Evolutionary conservation across 1,140 invertebrate genomes (phyloP), one percentile per base, ranked within the genome.

Genomic region (Batillaria attramentaria): DNA sequence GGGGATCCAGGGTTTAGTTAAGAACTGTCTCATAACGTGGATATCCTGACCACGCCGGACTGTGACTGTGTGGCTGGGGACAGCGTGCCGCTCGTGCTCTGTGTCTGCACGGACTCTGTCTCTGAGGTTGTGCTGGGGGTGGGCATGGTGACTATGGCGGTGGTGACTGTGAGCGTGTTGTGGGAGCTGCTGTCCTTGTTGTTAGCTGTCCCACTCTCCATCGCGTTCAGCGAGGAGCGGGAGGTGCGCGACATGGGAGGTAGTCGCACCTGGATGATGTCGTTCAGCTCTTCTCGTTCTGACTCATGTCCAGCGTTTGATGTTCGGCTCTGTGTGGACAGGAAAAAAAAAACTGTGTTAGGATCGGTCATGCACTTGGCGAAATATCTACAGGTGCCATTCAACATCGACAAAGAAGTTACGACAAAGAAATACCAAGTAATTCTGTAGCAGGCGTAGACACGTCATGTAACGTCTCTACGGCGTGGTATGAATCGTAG

Each of bases 211-310:
- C 79, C 62, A 28, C 85, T 86, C 60, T 84, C 84, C 31, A 88
- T 81, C 37, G 87, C 87, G 75, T 89, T 89, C n/a, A 89, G 83
- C 78, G 86, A 88, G n/a, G 87, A 86, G 33, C 87, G 84, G 10
- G 90, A 89, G 41, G 88, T 86, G 60, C 88, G 78, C 78, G 89
- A 87, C 31, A 84, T 76, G 28, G 84, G 83, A 46, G 89, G 89
- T 57, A 92, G 84, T 57, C 91, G 87, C 72, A 92, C 91, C 84
- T 92, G 91, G 70, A 92, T 62, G n/a, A n/a, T 91, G 81, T 92
- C 92, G 81, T 92, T 92, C 69, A 92, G 82, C 78, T 92, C 92
- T 79, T 92, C 91, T 31, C 91, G 89, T 31, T 88, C 89, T 37
- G 85, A 84, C 24, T 89, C 89, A 68, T 88, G 43, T 79, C 86